Conservation (phyloP, 2,888 invertebrate species). For the Callimorpha dominula region DNA sequence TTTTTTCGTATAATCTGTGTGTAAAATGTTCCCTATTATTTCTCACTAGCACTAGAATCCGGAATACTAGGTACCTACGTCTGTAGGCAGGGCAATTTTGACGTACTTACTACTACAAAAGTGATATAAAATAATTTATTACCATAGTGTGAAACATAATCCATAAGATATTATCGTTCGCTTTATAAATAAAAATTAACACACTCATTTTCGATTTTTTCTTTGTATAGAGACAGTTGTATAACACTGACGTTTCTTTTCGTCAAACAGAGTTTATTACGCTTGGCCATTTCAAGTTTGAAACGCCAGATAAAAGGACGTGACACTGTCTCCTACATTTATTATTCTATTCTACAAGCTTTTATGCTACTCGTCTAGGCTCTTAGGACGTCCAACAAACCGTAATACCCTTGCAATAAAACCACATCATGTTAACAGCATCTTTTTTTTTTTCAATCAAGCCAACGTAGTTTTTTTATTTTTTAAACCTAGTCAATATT, state of each 20-base stretch:
- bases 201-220: background rate
- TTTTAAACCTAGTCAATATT: too few species aligned
- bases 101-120: too few species aligned
- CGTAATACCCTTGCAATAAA: background rate
- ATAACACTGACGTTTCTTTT: background rate
- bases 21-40: too few species aligned
- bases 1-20: too few species aligned
- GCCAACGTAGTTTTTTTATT: too few species aligned
- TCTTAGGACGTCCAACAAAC: background rate
- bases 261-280: slow-evolving; percentile 1
- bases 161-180: too few species aligned
- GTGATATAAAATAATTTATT: too few species aligned
- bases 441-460: background rate
- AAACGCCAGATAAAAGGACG: background rate
- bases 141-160: too few species aligned
- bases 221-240: background rate
- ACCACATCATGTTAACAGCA: background rate
- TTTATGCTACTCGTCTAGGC: background rate
- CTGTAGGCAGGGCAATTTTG: too few species aligned
- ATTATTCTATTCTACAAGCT: background rate
- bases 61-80: too few species aligned
- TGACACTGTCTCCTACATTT: background rate
- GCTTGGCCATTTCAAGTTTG: background rate
- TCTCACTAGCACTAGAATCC: too few species aligned
- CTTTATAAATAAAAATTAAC: too few species aligned